Evolutionary conservation across 1,140 invertebrate species (phyloP), one percentile per base, ranked within the genome.

Genomic region (Bombyx mandarina): DNA sequence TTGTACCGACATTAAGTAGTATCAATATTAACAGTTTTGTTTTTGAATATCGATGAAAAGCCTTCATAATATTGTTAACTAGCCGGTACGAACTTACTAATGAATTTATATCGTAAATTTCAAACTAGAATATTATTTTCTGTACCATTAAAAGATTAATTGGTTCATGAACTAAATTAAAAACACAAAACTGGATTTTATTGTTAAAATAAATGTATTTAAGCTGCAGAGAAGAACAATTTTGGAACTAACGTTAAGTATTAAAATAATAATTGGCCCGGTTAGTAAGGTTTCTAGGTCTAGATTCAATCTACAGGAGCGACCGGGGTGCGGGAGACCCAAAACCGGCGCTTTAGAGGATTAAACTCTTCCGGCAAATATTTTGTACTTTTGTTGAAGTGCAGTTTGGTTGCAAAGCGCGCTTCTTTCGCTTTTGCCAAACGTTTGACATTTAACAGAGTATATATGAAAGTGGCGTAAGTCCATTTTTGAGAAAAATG

Each of bases 291-390:
- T 54, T 54, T 9, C 7, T 54, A 45, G 8, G 5, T 45, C 53
- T 53, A 12, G 12, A 26, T 45, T 45, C 53, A 45, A 54, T 54
- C 53, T 54, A 44, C 10, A 12, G 6, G 52, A 54, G 12, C 43
- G 53, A 45, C 12, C 6, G 43, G 42, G 22, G 43, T 3, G 10
- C 26, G 50, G 50, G 50, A 7, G n/a, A 49, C 1, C 50, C 50
- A 51, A 51, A 51, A 45, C 43, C 53, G 43, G 43, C 45, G 43
- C 44, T 54, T 54, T 44, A 54, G 53, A 54, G 53, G 53, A 54
- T 54, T 54, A 45, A 54, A 54, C 53, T 54, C 45, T 54, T 45
- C n/a, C 53, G 22, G 53, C 47, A 49, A 22, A 35, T 35, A 35
- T 51, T 51, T 51, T 51, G 42, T 51, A 51, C 50, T 51, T 51